Base-by-base conservation (phyloP, 2,888 invertebrate genomes). In the Calephelis perditalis region DNA sequence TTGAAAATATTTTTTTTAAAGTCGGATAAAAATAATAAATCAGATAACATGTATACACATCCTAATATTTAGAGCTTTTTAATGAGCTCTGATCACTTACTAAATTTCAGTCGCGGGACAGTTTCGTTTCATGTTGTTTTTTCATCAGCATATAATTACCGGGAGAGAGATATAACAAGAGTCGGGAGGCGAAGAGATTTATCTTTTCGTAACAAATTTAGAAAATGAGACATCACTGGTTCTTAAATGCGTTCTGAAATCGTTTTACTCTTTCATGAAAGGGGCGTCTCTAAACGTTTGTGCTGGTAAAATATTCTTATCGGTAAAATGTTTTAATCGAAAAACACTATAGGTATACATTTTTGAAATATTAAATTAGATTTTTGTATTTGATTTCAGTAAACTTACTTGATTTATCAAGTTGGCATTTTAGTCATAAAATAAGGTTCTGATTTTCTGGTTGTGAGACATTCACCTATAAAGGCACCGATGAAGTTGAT, bases 161-260 rank as follows among this genome's bases (percentile, higher is more conserved):
- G 77, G 76, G 80, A 77, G 84, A 85, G 79, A 84, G 81, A 85
- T 84, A 85, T 86, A 86, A 87, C 87, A 85, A 87, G 86, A 80
- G 74, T 74, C 75, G 78, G 76, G 83, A 81, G 82, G 82, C 78
- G 77, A 68, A 75, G 77, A 84, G 85, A 89, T 89, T 87, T 89
- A 88, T 89, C 86, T 85, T 84, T 84, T 84, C 84, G 82, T 79
- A 85, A 84, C 86, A 79, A 82, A 89, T 88, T 87, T 89, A 87
- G 88, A 88, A 86, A 88, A 82, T 88, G 88, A 88, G 88, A 86
- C 88, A 86, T 87, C 87, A 86, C 73, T 79, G 75, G 71, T 68
- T 73, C 70, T 73, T 76, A 74, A 72, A 75, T 76, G 75, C 55
- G 72, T 73, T 67, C 68, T 70, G 70, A 69, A 55, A 72, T 73